A percentile compares a stretch with the other conserved stretches of the same genome.
Conservation (phyloP, 2,113 vertebrate species). For the Zosterops borbonicus region DNA sequence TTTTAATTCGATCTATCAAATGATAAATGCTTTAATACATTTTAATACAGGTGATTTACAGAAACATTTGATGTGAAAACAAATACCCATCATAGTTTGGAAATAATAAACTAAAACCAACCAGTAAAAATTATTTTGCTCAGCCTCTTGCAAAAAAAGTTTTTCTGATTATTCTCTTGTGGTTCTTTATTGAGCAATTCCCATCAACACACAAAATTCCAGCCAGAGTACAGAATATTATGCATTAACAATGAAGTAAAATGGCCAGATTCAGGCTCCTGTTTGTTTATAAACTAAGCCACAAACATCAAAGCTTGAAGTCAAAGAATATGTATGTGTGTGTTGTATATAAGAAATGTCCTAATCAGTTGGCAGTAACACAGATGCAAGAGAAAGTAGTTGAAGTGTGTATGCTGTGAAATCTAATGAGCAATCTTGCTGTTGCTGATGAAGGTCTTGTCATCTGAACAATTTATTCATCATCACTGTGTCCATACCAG, state of each 20-base stretch:
- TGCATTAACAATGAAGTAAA: neutral
- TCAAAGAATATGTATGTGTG: neutral
- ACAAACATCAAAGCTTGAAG: neutral
- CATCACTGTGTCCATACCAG: neutral
- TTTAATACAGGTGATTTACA: neutral
- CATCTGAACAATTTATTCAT: slow-evolving; percentile 43
- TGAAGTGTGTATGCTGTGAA: neutral
- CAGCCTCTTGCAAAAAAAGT: neutral
- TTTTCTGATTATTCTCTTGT: neutral
- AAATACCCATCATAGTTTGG: neutral
- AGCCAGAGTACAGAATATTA: neutral
- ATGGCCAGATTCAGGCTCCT: neutral
- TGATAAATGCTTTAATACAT: neutral
- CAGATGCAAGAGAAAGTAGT: slow-evolving; percentile 6
- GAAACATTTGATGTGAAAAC: neutral
- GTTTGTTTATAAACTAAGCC: slow-evolving; percentile 40
- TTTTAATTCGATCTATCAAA: neutral
- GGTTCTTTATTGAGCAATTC: neutral
- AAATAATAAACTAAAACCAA: slow-evolving; percentile 16
- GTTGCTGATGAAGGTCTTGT: slow-evolving; percentile 45
- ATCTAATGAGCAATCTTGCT: slow-evolving; percentile 54
- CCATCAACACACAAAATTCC: neutral
- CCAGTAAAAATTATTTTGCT: neutral
- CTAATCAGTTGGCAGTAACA: neutral
- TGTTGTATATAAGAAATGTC: neutral